These are phyloP conservation scores for Hippopotamyrus pictus DNA, from an alignment of 2,797 vertebrate species.

Conservation along the genomic window DNA sequence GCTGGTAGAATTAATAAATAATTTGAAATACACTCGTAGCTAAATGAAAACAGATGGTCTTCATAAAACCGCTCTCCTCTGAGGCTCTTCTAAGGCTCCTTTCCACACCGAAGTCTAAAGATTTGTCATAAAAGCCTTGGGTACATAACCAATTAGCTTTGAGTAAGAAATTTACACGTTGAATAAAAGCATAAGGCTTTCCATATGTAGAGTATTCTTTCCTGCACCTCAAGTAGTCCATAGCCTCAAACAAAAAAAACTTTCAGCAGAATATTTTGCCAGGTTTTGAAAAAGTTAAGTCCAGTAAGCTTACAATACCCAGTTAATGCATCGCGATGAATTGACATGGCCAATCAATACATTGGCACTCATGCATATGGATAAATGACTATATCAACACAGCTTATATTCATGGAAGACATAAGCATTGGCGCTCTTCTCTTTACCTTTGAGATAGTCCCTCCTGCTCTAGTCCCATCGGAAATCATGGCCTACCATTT, in stretches of 20 bases:
- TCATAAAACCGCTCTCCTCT: slow-evolving; percentile 6
- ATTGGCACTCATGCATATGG: slow-evolving; percentile 23
- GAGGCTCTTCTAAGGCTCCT: neutral
- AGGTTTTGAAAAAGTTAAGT: neutral
- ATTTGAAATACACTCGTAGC: slow-evolving; percentile 1
- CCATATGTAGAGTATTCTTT: neutral
- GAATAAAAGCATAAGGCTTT: slow-evolving; percentile 17
- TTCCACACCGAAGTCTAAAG: neutral
- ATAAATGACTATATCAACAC: slow-evolving; percentile 3
- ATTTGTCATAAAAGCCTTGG: neutral
- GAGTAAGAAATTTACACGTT: slow-evolving; percentile 9
- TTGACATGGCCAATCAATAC: slow-evolving; percentile 4
- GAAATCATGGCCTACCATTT: slow-evolving; percentile 88
- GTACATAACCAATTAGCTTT: neutral
- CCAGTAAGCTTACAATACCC: slow-evolving; percentile 6
- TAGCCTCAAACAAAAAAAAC: neutral
- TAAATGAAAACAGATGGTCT: slow-evolving; percentile 3
- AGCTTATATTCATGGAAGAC: slow-evolving; percentile 24
- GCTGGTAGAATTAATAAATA: slow-evolving; percentile 22
- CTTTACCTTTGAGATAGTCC: neutral
- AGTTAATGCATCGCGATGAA: neutral
- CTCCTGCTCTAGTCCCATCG: slow-evolving; percentile 72
- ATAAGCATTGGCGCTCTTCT: slow-evolving; percentile 5
- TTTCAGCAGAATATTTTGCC: slow-evolving; percentile 5
- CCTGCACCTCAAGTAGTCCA: neutral